Evolutionary conservation across 2,797 vertebrate genomes (phyloP), one percentile per base, ranked within the genome.

Genomic region (Premnoplex brunnescens): DNA sequence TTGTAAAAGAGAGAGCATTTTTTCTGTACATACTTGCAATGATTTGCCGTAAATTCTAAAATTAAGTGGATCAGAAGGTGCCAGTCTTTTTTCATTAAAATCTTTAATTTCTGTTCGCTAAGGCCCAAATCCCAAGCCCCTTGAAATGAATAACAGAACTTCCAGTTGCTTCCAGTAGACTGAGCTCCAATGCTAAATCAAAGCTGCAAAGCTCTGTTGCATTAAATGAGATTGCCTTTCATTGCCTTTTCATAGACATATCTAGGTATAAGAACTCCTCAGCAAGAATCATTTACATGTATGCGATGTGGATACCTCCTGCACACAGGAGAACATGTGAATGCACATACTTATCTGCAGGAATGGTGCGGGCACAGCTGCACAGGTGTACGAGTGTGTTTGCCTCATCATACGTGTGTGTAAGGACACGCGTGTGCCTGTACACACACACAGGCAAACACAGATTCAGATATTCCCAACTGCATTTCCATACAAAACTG

Each of bases 351-450:
- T 30, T 36, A 17, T 18, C 68, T 68, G 43, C 48, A 86, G 66
- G 48, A 85, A 54, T 4, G 23, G 3, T 43, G 30, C 52, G 48
- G 43, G 58, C 72, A 51, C 27, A 54, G 14, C 46, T 32, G 21
- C 26, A 12, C 14, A 27, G 27, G 46, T 22, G 13, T 16, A 3
- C 1, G 15, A 28, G 43, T 2, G 1, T 17, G 36, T 43, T 56
- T 84, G 26, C 59, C 48, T 26, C 41, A 10, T 46, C 46, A 39
- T 10, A 41, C 8, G 12, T 4, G 0, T 52, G 9, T 7, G 1
- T 43, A 19, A 13, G 55, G 36, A 73, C 10, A 20, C 18, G 30
- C 0, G 0, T 43, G 28, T 1, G 3, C 26, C 55, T 32, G 22
- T 14, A 41, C 52, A 51, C 36, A 41, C 12, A 7, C 13, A 48